A percentile compares a stretch with the other conserved stretches of the same genome.
Conservation (phyloP, 2,797 vertebrate species). For the Antennarius maculatus region DNA sequence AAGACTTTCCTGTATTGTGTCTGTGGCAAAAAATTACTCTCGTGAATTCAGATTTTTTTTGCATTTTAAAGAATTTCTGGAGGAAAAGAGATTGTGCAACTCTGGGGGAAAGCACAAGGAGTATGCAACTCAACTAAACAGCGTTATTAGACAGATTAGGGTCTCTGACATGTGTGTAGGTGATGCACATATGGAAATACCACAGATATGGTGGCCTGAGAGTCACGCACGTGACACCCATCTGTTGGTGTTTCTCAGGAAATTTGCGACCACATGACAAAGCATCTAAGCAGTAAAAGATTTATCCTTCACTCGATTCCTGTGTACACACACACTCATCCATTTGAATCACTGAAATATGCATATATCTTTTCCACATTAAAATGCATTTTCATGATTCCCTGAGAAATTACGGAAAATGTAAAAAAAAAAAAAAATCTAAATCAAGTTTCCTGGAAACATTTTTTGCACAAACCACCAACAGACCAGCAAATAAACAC, state of each 20-base stretch:
- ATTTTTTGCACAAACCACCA: too few species aligned
- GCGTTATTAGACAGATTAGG: conserved; percentile 12
- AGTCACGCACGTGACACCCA: conserved; percentile 3
- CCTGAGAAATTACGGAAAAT: too few species aligned
- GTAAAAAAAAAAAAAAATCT: too few species aligned
- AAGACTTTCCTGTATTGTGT: conserved; percentile 26
- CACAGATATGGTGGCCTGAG: neutral
- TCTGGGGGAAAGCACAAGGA: conserved; percentile 18
- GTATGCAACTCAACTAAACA: conserved; percentile 23
- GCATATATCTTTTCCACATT: too few species aligned
- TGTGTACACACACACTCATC: neutral
- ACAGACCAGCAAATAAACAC: too few species aligned
- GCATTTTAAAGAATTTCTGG: too few species aligned
- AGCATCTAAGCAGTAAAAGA: neutral
- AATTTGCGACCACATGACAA: conserved; percentile 12
- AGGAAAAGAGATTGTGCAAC: conserved; percentile 37
- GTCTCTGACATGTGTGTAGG: conserved; percentile 7
- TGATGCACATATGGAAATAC: neutral
- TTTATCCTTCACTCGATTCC: conserved; percentile 6
- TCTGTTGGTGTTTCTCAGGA: conserved; percentile 5
- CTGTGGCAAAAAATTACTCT: conserved; percentile 1
- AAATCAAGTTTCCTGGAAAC: too few species aligned
- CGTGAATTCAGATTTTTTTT: neutral
- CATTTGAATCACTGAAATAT: too few species aligned
- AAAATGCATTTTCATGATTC: too few species aligned